Base-by-base conservation (phyloP, 2,113 vertebrate genomes). In the Calidris pygmaea region DNA sequence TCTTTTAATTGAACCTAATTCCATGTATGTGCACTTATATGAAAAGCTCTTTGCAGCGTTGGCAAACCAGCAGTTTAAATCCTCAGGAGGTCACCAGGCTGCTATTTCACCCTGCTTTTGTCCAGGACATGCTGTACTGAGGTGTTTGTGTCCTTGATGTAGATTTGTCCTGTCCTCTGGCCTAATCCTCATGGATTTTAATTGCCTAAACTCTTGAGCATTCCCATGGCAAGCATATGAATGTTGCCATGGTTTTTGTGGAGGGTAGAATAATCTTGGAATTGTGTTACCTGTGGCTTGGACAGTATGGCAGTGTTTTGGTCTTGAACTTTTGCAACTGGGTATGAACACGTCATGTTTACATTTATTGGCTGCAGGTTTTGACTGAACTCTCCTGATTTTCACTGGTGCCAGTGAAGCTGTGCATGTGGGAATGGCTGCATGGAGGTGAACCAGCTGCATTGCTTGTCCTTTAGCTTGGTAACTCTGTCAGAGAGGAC, bases 361-460 rank as follows among this genome's bases (percentile, higher is more conserved):
- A n/a, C 16, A 0, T 45, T 60, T 56, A 15, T 7, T 56, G 41
- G 14, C 14, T 75, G 43, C 16, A 56, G 24, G 1, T 63, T 82
- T 67, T 47, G 11, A 3, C 32, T 75, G 35, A 50, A 7, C 13
- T 66, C 13, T 3, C 41, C 34, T 47, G 76, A 15, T 70, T 56
- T 55, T 45, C 56, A 12, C 6, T 47, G 55, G 43, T 73, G 53
- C 4, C 70, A 79, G 26, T 4, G 45, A 12, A 72, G 50, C 34
- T 34, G 2, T 29, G n/a, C 1, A 4, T 0, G 0, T 60, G 34
- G 5, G 23, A 60, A 6, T 0, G 7, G 43, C 65, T 76, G 23
- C 0, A 0, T 0, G 1, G 66, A 50, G 27, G 7, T 56, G 37
- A 35, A 26, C 24, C 60, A 74, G n/a, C 17, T 15, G 3, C n/a